These are phyloP conservation scores for Argyrosomus japonicus DNA, from an alignment of 2,113 vertebrate genomes.

Conservation along the genomic window DNA sequence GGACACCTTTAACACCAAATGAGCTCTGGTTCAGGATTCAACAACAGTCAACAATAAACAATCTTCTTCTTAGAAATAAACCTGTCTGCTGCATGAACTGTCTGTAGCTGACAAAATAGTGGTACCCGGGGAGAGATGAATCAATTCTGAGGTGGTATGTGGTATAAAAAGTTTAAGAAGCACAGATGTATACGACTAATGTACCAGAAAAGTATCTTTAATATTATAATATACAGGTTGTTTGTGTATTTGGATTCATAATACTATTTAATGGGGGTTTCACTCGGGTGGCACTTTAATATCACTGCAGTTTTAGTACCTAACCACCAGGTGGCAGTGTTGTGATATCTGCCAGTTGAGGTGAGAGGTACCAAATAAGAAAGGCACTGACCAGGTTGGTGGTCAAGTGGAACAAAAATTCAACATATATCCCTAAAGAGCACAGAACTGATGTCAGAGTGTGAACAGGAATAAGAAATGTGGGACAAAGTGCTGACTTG, in stretches of 20 bases:
- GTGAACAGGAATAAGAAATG: not conserved
- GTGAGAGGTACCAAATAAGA: not conserved
- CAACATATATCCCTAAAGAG: not conserved
- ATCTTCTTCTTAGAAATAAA: too few relatives aligned
- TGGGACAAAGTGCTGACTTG: not conserved
- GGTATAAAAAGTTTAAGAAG: too few relatives aligned
- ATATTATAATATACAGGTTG: not conserved
- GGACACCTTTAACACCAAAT: too few relatives aligned
- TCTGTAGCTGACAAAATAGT: too few relatives aligned
- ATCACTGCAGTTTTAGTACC: conserved; percentile 16
- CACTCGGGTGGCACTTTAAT: not conserved
- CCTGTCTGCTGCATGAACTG: too few relatives aligned
- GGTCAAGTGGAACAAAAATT: not conserved
- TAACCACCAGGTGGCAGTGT: conserved; percentile 60
- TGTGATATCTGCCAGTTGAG: conserved; percentile 11
- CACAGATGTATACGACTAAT: not conserved
- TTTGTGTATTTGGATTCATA: not conserved
- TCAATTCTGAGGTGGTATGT: too few relatives aligned
- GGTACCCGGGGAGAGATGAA: too few relatives aligned
- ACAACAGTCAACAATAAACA: too few relatives aligned
- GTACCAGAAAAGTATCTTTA: not conserved
- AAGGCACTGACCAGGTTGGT: not conserved
- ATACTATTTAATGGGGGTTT: too few relatives aligned
- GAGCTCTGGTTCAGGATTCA: too few relatives aligned
- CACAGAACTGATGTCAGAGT: not conserved